Conservation (phyloP, 2,888 invertebrate genomes). For the Drosophila longiperda region DNA sequence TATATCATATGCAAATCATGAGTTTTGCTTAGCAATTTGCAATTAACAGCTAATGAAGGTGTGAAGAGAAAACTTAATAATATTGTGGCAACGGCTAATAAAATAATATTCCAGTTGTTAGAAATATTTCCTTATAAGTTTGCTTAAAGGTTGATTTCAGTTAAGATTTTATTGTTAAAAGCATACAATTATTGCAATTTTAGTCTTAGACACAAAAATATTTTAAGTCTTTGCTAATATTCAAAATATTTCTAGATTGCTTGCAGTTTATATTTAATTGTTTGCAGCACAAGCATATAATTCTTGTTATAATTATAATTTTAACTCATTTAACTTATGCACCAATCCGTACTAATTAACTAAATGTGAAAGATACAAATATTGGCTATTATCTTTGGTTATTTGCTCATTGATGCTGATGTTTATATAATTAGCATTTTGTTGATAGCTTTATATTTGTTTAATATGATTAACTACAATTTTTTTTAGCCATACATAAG, state of each 20-base stretch:
- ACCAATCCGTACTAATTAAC: not conserved
- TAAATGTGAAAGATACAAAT: not conserved
- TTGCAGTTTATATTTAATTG: not conserved
- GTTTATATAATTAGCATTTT: not conserved
- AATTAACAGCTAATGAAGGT: constrained; percentile 52
- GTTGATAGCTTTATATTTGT: not conserved
- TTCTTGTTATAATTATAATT: not conserved
- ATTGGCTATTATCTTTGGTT: not conserved
- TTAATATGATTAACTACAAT: not conserved
- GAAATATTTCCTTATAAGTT: not conserved
- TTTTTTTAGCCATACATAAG: not conserved
- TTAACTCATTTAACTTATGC: not conserved
- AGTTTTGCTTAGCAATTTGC: constrained; percentile 13
- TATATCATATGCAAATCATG: constrained; percentile 35
- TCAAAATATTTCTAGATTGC: not conserved
- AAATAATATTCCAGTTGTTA: not conserved
- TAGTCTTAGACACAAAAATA: not conserved
- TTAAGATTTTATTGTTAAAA: not conserved
- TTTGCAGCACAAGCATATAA: not conserved
- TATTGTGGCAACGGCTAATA: not conserved
- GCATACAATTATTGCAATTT: not conserved
- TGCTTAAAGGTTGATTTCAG: not conserved
- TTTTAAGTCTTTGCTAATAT: not conserved
- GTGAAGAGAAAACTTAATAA: constrained; percentile 39
- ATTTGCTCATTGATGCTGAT: not conserved